A percentile compares a stretch with the other conserved stretches of the same genome.
These are phyloP conservation scores for Brachycybe producta DNA, from an alignment of 2,888 invertebrate genomes.

Conservation along the genomic window DNA sequence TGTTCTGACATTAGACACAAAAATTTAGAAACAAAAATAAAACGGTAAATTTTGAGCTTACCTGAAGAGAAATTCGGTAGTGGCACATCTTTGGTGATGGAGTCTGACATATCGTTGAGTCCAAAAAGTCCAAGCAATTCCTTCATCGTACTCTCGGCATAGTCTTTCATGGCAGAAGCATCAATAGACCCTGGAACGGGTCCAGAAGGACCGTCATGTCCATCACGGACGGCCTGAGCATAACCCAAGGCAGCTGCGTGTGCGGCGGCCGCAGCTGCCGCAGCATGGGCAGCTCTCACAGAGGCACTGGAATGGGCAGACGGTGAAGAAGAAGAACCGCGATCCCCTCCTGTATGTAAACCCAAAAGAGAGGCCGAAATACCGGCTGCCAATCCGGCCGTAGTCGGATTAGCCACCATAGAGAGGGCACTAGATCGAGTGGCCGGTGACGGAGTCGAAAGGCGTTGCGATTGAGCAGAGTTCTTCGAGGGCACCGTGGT, in stretches of 20 bases:
- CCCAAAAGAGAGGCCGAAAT: constrained; percentile 22
- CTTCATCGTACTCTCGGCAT: constrained; percentile 65
- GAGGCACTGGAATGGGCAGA: constrained; percentile 15
- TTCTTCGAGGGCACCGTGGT: neutral
- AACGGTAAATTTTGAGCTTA: too few species aligned
- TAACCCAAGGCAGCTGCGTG: constrained; percentile 20
- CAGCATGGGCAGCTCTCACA: constrained; percentile 20
- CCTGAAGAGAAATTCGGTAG: constrained; percentile 55
- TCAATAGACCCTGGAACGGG: constrained; percentile 27
- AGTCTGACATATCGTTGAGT: constrained; percentile 56
- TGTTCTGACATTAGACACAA: too few species aligned
- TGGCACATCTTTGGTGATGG: constrained; percentile 46
- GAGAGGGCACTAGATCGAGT: neutral
- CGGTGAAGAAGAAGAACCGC: neutral
- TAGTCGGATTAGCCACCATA: constrained; percentile 3
- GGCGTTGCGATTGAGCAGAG: neutral
- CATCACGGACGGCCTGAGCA: constrained; percentile 16
- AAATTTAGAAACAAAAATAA: too few species aligned
- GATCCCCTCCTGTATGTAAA: neutral
- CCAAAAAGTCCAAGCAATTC: constrained; percentile 64
- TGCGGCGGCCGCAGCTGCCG: constrained; percentile 20
- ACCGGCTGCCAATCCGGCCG: constrained; percentile 14
- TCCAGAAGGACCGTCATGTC: constrained; percentile 9
- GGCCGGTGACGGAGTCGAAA: neutral
- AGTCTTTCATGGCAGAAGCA: constrained; percentile 55